phyloP scores from a whole-genome alignment of 2,113 vertebrate species.

The Cyanoramphus novaezelandiae region DNA sequence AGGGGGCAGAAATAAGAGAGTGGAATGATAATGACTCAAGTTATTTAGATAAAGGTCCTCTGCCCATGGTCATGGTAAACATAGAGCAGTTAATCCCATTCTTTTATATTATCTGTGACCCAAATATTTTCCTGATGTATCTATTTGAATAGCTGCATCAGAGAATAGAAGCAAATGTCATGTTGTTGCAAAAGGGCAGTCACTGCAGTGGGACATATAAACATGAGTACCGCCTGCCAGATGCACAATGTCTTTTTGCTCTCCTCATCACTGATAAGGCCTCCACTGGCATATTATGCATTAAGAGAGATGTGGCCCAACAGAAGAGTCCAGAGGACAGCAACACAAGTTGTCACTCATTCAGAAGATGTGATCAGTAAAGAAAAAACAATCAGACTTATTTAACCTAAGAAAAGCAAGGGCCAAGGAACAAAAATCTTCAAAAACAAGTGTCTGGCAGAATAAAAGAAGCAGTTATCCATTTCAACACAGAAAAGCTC shows the following conservation, averaged over 20 bases:
- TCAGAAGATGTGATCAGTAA: background rate
- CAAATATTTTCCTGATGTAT: background rate
- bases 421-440: background rate
- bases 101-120: background rate
- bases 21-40: background rate
- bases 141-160: background rate
- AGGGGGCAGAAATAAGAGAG: background rate
- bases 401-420: background rate
- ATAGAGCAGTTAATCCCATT: background rate
- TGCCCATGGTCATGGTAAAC: background rate
- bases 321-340: background rate
- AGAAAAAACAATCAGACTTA: background rate
- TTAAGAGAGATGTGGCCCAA: background rate
- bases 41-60: background rate
- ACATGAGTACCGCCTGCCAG: background rate
- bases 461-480: background rate
- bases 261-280: background rate
- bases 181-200: background rate
- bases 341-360: fast-evolving
- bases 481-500: background rate
- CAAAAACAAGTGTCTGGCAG: background rate
- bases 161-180: slow-evolving; percentile 31
- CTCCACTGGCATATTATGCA: background rate
- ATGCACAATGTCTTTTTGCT: background rate
- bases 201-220: background rate